phyloP scores from a whole-genome alignment of 1,140 invertebrate genomes.

The Argopecten irradians region DNA sequence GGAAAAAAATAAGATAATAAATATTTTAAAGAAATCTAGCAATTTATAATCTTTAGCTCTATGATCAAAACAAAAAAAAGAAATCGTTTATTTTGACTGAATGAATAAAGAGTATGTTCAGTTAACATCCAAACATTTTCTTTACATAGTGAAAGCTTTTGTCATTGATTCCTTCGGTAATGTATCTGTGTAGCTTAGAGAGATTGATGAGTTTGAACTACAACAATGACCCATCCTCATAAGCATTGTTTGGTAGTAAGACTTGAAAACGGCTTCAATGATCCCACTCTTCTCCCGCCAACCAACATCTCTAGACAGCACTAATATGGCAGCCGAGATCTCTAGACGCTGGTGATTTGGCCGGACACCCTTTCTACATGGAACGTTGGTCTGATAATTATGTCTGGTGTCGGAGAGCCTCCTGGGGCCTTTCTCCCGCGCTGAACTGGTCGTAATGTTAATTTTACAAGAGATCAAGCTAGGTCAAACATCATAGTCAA shows the following conservation, averaged over 20 bases:
- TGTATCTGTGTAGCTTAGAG: not conserved
- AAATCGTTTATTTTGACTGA: no score
- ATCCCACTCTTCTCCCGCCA: not conserved
- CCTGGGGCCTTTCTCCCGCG: not conserved
- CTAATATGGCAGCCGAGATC: not conserved
- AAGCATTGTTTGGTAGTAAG: not conserved
- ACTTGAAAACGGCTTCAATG: not conserved
- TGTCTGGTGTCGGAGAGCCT: not conserved
- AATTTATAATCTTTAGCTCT: no score
- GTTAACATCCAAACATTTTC: no score
- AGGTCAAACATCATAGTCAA: not conserved
- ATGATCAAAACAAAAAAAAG: no score
- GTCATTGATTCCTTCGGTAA: no score
- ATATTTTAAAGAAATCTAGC: no score
- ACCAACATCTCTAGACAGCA: not conserved
- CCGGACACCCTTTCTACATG: slow-evolving; percentile 14
- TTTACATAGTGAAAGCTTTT: no score
- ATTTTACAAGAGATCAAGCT: slow-evolving; percentile 5
- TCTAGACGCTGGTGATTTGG: slow-evolving; percentile 14
- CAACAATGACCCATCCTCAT: not conserved
- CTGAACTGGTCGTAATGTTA: slow-evolving; percentile 21
- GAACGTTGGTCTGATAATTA: slow-evolving; percentile 7
- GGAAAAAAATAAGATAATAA: no score
- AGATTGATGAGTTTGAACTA: not conserved
- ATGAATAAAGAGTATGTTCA: no score